These are phyloP conservation scores for Brienomyrus brachyistius DNA, from an alignment of 2,113 vertebrate species.

Conservation along the genomic window DNA sequence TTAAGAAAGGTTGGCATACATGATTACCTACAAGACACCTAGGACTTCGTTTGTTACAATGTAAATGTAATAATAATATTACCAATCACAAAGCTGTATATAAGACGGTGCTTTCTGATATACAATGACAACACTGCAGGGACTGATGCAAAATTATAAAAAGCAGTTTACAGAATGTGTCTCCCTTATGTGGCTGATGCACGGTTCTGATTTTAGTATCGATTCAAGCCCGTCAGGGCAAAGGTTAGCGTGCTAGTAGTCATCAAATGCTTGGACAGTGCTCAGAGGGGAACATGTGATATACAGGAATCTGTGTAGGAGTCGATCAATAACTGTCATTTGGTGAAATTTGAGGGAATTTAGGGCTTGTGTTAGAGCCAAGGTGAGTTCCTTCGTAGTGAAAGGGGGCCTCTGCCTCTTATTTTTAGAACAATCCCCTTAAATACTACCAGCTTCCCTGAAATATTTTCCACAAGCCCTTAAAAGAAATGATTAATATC, in stretches of 20 bases:
- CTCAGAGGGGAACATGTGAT: slow-evolving; percentile 24
- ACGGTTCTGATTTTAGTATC: neutral
- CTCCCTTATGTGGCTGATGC: neutral
- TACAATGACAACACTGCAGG: neutral
- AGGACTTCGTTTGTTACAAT: neutral
- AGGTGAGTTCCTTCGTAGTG: slow-evolving; percentile 39
- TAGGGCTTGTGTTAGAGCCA: slow-evolving; percentile 41
- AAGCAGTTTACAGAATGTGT: neutral
- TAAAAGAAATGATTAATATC: slow-evolving; percentile 38
- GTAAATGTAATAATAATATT: neutral
- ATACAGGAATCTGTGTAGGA: slow-evolving; percentile 33
- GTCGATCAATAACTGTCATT: slow-evolving; percentile 43
- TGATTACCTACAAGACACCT: neutral
- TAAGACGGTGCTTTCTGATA: neutral
- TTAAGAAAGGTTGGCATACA: neutral
- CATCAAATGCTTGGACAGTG: neutral
- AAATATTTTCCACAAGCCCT: slow-evolving; percentile 50
- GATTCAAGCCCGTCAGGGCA: neutral
- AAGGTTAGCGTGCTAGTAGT: neutral
- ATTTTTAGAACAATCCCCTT: slow-evolving; percentile 56
- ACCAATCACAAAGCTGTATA: neutral
- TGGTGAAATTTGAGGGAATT: slow-evolving; percentile 39
- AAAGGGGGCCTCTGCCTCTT: slow-evolving; percentile 28
- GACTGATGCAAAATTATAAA: neutral
- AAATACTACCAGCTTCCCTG: slow-evolving; percentile 45